Percentiles rank a stretch among this genome's conserved stretches.
phyloP scores from a whole-genome alignment of 1,140 invertebrate species.

The Coptotermes formosanus region DNA sequence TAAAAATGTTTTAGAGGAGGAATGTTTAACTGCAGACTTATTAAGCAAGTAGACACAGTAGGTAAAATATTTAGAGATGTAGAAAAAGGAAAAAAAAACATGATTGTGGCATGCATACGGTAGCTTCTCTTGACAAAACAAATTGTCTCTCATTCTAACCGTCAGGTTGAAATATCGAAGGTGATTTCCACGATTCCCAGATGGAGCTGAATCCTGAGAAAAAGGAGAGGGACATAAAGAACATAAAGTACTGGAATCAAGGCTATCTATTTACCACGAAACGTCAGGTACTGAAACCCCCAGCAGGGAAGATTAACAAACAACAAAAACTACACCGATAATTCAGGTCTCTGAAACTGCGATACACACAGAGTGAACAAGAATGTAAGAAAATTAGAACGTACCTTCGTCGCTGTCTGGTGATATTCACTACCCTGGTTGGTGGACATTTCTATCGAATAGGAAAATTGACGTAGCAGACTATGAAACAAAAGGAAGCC shows the following conservation, averaged over 20 bases:
- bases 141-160: slow-evolving; percentile 4
- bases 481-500: no score
- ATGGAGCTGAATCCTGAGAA: slow-evolving; percentile 10
- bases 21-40: neutral
- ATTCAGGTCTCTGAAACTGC: slow-evolving; percentile 11
- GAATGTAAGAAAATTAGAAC: neutral
- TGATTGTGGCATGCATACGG: neutral
- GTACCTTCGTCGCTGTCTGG: no score
- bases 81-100: neutral
- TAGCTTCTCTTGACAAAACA: slow-evolving; percentile 7
- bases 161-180: slow-evolving; percentile 8
- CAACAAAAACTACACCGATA: neutral
- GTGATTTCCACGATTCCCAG: slow-evolving; percentile 12
- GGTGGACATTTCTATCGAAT: no score
- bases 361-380: neutral
- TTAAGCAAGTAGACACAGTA: neutral
- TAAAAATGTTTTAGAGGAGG: neutral
- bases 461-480: no score
- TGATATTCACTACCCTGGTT: no score
- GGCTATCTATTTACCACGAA: slow-evolving; percentile 18
- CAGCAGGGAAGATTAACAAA: neutral
- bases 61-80: neutral
- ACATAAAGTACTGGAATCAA: slow-evolving; percentile 5
- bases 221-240: neutral
- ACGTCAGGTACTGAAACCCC: neutral